These are phyloP conservation scores for Napeogenes inachia DNA, from an alignment of 2,888 invertebrate species.

Conservation along the genomic window DNA sequence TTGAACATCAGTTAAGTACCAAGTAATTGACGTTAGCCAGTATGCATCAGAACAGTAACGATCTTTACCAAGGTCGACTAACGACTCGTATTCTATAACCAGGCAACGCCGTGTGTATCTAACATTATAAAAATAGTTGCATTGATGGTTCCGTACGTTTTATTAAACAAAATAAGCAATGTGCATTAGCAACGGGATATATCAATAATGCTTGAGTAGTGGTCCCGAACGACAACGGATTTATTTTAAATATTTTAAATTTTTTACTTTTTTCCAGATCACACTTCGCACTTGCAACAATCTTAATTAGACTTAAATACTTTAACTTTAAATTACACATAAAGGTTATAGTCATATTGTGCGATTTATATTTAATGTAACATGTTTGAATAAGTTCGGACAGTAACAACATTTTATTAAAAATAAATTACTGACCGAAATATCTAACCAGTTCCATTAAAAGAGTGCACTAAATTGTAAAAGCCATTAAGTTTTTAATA, in stretches of 20 bases:
- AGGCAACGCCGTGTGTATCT: background rate
- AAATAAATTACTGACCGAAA: background rate
- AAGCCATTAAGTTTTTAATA: conserved; percentile 20
- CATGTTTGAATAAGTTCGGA: background rate
- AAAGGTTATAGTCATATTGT: conserved; percentile 4
- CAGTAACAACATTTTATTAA: background rate
- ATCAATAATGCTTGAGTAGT: conserved; percentile 19
- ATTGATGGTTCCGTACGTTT: background rate
- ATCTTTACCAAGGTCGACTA: too few species aligned
- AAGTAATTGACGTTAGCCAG: too few species aligned
- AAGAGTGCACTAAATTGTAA: conserved; percentile 21
- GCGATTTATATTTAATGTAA: background rate
- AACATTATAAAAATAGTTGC: background rate
- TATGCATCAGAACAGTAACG: too few species aligned
- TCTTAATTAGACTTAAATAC: background rate
- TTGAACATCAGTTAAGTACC: too few species aligned
- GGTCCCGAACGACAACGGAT: conserved; percentile 31
- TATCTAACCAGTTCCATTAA: conserved; percentile 2
- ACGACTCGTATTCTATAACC: too few species aligned
- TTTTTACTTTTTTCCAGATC: conserved; percentile 1
- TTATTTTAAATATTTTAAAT: conserved; percentile 11
- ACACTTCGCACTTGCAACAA: background rate
- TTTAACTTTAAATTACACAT: background rate
- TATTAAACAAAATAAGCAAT: background rate
- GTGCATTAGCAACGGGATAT: background rate